Conservation (phyloP, 2,797 vertebrate genomes). For the Hafferia zeledoni region DNA sequence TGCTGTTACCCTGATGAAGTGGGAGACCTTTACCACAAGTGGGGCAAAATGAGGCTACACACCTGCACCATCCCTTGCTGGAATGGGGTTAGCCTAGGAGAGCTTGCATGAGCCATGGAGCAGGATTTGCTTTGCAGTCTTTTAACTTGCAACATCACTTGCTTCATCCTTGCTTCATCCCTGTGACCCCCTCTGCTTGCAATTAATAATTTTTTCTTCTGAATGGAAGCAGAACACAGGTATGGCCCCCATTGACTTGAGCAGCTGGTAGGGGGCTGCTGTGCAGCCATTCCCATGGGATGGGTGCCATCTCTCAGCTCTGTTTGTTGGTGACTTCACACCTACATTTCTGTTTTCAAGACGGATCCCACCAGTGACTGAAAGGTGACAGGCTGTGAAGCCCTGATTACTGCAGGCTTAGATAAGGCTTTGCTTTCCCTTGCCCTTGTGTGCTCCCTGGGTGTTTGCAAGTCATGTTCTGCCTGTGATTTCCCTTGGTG, state of each 20-base stretch:
- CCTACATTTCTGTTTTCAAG: not conserved
- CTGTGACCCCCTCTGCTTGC: not conserved
- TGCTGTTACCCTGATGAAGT: not conserved
- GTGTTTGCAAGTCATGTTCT: not conserved
- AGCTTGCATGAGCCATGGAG: accelerated
- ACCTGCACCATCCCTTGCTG: not conserved
- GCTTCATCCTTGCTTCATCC: not conserved
- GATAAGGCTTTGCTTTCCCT: not conserved
- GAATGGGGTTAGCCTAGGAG: not conserved
- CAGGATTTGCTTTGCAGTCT: not conserved
- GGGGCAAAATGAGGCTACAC: not conserved
- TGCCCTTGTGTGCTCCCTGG: not conserved
- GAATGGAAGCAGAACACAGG: not conserved
- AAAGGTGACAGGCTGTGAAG: not conserved
- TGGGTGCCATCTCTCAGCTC: not conserved
- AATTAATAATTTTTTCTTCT: too few species aligned
- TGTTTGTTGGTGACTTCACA: not conserved
- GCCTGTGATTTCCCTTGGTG: not conserved
- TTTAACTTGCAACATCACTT: not conserved
- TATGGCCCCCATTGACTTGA: not conserved
- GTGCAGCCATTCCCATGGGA: not conserved
- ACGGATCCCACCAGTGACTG: not conserved
- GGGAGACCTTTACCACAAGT: not conserved
- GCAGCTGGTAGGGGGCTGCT: not conserved
- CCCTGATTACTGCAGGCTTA: accelerated